phyloP scores from a whole-genome alignment of 2,113 vertebrate genomes.

The Motacilla alba region DNA sequence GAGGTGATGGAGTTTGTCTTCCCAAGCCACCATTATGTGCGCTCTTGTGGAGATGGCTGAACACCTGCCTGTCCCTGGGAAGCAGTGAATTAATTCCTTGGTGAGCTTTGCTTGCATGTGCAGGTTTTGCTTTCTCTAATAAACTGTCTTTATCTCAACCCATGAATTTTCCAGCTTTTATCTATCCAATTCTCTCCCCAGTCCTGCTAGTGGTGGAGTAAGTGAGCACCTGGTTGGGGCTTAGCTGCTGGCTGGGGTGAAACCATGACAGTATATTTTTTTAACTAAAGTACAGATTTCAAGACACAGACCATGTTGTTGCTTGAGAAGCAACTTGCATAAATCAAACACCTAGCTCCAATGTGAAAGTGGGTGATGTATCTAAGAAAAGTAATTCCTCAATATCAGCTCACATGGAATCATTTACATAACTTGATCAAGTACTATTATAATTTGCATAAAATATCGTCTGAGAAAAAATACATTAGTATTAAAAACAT shows the following conservation, averaged over 20 bases:
- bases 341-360: not conserved
- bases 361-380: not conserved
- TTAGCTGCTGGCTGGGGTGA: not conserved
- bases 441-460: not conserved
- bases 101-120: not conserved
- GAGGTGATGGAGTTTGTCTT: not conserved
- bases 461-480: not conserved
- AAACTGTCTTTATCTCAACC: not conserved
- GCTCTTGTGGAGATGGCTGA: not conserved
- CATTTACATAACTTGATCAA: not conserved
- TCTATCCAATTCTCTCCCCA: not conserved
- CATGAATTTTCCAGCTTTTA: not conserved
- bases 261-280: not conserved
- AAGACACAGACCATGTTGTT: not conserved
- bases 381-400: not conserved
- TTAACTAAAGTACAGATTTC: not conserved
- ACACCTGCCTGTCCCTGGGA: not conserved
- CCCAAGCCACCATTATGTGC: not conserved
- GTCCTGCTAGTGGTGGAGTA: not conserved
- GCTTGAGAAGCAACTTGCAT: not conserved
- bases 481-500: not conserved
- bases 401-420: not conserved
- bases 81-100: not conserved
- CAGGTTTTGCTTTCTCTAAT: not conserved
- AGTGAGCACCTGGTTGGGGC: not conserved